Evolutionary conservation across 30 jellyfish, hydroid and myxozoan species (phyloP).

Genomic region (Aurelia sp.): DNA sequence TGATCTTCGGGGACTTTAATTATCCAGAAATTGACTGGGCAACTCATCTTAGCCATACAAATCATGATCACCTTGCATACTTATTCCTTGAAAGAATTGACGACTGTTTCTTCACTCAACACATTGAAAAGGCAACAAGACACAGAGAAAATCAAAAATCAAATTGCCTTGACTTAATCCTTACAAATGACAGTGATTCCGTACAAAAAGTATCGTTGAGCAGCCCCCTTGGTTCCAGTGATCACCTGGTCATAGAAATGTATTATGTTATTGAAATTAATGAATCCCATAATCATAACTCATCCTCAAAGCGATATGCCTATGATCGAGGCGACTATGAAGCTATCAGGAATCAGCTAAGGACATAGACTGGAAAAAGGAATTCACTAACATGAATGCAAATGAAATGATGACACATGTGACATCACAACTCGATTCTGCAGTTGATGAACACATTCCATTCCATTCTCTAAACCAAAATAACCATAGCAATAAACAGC

Average conservation of each 20-base stretch:
- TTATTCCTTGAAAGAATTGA: neutral
- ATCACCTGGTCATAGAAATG: conserved; percentile 3
- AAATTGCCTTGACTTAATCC: conserved; percentile 17
- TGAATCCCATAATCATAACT: neutral
- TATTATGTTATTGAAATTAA: neutral
- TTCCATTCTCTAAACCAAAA: neutral
- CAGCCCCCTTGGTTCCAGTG: conserved; percentile 30
- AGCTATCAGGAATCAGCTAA: neutral
- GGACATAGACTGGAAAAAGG: conserved; percentile 15
- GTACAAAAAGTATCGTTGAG: neutral
- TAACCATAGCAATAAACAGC: no score
- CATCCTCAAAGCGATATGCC: neutral
- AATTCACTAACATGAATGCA: neutral
- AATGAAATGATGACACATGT: conserved; percentile 6
- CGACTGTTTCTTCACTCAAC: conserved; percentile 31
- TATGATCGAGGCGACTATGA: conserved; percentile 25
- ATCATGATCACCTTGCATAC: neutral
- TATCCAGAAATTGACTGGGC: conserved; percentile 14
- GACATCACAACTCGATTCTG: neutral
- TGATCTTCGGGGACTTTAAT: conserved; percentile 11
- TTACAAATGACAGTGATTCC: conserved; percentile 9
- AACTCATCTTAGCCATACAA: neutral
- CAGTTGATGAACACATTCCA: neutral
- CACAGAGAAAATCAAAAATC: conserved; percentile 11
- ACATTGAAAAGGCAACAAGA: conserved; percentile 24